Evolutionary conservation across 2,113 vertebrate genomes (phyloP), one percentile per base, ranked within the genome.

Genomic region (Onychostoma macrolepis): DNA sequence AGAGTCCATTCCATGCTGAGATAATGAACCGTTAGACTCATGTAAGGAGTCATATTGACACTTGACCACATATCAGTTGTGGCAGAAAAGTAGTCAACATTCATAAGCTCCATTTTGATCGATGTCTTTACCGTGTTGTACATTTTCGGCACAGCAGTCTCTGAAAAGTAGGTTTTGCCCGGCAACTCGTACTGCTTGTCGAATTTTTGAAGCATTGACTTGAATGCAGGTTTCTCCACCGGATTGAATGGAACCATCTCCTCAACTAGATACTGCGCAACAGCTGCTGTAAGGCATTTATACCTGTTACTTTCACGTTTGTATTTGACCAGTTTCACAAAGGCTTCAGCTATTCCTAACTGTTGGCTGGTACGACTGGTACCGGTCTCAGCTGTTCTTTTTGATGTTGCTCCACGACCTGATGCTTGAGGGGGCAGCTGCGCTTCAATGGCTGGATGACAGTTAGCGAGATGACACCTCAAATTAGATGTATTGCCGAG

Each of bases 231-330:
- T 58, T 85, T 88, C 45, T 83, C 24, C 19, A 81, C 53, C 4
- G 6, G 83, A 33, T 6, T 58, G 15, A 88, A 88, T 77, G 69
- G 56, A 58, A 61, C 45, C 67, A 84, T 85, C 53, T 85, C 75
- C 36, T n/a, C n/a, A n/a, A n/a, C n/a, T n/a, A n/a, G n/a, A n/a
- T n/a, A n/a, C n/a, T n/a, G n/a, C n/a, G n/a, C n/a, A n/a, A n/a
- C n/a, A n/a, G n/a, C n/a, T n/a, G n/a, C n/a, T n/a, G n/a, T n/a
- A n/a, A n/a, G n/a, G n/a, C n/a, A n/a, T n/a, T n/a, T n/a, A n/a
- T n/a, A n/a, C n/a, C n/a, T n/a, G n/a, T n/a, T n/a, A n/a, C n/a
- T 82, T 58, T 88, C 84, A 67, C 13, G 30, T 26, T 13, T 82
- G 58, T 50, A 77, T 77, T 82, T 80, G 3, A 21, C 45, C 33